Percentiles rank a stretch among this genome's conserved stretches.
These are phyloP conservation scores for Scelioninae gen. 2 DNA, from an alignment of 2,888 invertebrate species.

Conservation along the genomic window DNA sequence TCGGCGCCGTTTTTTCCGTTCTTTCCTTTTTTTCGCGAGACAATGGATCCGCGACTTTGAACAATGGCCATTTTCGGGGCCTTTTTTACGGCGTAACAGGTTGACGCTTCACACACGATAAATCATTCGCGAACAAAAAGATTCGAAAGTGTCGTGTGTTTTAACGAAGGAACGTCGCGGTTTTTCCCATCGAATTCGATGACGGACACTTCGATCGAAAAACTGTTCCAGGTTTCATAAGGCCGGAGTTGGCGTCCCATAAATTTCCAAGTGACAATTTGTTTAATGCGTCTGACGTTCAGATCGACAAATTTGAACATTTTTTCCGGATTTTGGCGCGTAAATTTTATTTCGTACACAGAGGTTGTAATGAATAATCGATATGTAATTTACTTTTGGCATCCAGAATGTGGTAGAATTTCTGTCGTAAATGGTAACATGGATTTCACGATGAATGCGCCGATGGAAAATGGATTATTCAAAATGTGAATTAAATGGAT, in stretches of 20 bases:
- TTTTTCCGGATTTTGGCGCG: too few relatives aligned
- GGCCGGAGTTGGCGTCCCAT: too few relatives aligned
- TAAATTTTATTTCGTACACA: constrained; percentile 4
- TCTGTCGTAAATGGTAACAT: constrained; percentile 14
- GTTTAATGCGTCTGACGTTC: too few relatives aligned
- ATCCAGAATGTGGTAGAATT: constrained; percentile 2
- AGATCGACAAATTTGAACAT: too few relatives aligned
- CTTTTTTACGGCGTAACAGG: constrained; percentile 26
- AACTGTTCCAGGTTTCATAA: too few relatives aligned
- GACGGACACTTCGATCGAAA: too few relatives aligned
- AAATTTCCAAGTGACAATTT: too few relatives aligned
- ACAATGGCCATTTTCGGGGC: constrained; percentile 6
- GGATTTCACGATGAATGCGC: constrained; percentile 18
- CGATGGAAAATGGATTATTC: constrained; percentile 32
- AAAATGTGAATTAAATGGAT: constrained; percentile 48
- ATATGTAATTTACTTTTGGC: constrained; percentile 20
- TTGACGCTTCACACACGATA: constrained; percentile 25
- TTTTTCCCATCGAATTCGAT: too few relatives aligned
- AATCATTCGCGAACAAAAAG: constrained; percentile 23
- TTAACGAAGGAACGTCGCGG: too few relatives aligned
- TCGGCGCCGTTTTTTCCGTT: too few relatives aligned
- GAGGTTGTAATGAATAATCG: constrained; percentile 22
- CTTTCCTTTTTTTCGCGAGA: too few relatives aligned
- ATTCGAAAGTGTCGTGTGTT: too few relatives aligned
- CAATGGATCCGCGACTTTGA: not conserved